Base-by-base conservation (phyloP, 1,140 invertebrate species). In the Holotrichia oblita region DNA sequence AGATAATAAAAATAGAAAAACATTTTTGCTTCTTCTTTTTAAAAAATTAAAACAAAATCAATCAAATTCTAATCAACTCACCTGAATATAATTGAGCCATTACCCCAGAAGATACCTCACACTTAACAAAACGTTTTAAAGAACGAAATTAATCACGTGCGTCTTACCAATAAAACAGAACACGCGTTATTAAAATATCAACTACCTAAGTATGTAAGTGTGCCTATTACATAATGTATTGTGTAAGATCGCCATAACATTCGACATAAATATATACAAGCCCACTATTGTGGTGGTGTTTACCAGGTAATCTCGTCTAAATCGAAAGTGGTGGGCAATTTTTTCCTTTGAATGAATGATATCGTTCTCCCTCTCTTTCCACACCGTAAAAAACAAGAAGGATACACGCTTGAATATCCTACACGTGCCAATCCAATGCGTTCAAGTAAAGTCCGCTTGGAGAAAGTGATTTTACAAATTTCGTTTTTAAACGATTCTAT, bases 281-380 rank as follows among this genome's bases (percentile, higher is more conserved):
- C 48, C 48, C 48, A 55, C 48, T 55, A 55, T 55, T 55, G 48
- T 55, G 17, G 48, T 17, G 12, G 48, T n/a, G 48, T 55, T 6
- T n/a, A 12, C 14, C 48, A 55, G 48, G 48, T 55, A 55, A 55
- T 17, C 48, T 55, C 48, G 48, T 17, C 17, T 14, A 14, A 55
- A 55, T 55, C 48, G 48, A 55, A 55, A 55, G 48, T 55, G 48
- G 48, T 55, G 48, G 48, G 48, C 48, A 55, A 17, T 55, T 55
- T 48, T 55, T 55, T 55, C 48, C n/a, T 14, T 55, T 55, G 14
- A 55, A 55, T 17, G 48, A 55, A 55, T 17, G 48, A 55, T 55
- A 17, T 14, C 48, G 7, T 14, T 7, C 3, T 2, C 14, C 48
- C 48, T 55, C 48, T 55, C 48, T 55, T 55, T 55, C 6, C n/a